These are phyloP conservation scores for Helicoverpa zea DNA, from an alignment of 1,140 invertebrate species.

Conservation along the genomic window DNA sequence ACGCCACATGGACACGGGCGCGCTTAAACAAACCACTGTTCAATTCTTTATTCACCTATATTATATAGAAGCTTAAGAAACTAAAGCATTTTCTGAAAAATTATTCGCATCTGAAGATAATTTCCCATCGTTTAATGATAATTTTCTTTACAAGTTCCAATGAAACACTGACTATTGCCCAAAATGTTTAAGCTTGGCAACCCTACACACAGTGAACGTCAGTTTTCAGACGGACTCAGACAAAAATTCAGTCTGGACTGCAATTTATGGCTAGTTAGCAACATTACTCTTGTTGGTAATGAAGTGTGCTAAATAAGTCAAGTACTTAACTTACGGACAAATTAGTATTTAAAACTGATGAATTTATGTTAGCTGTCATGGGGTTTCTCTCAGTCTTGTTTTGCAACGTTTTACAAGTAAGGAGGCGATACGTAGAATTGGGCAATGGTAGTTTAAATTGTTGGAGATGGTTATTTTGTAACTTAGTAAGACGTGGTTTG, in stretches of 20 bases:
- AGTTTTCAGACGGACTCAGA: slow-evolving; percentile 35
- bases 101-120: too few species aligned
- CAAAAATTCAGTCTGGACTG: slow-evolving; percentile 37
- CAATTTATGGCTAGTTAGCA: slow-evolving; percentile 44
- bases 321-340: slow-evolving; percentile 48
- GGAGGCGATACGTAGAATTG: not conserved
- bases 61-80: too few species aligned
- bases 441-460: not conserved
- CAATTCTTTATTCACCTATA: too few species aligned
- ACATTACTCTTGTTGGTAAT: slow-evolving; percentile 34
- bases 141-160: too few species aligned
- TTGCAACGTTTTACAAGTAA: slow-evolving; percentile 12
- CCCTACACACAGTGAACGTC: slow-evolving; percentile 4
- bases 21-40: not conserved
- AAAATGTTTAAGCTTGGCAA: not conserved
- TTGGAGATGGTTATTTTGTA: too few species aligned
- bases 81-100: too few species aligned
- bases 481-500: too few species aligned
- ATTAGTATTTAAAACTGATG: slow-evolving; percentile 46
- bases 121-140: too few species aligned
- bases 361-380: slow-evolving; percentile 34
- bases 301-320: slow-evolving; percentile 40
- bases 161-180: not conserved
- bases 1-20: slow-evolving; percentile 14
- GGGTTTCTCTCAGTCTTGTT: not conserved